These are phyloP conservation scores for Meliscaeva auricollis DNA, from an alignment of 2,888 invertebrate genomes.

Conservation along the genomic window DNA sequence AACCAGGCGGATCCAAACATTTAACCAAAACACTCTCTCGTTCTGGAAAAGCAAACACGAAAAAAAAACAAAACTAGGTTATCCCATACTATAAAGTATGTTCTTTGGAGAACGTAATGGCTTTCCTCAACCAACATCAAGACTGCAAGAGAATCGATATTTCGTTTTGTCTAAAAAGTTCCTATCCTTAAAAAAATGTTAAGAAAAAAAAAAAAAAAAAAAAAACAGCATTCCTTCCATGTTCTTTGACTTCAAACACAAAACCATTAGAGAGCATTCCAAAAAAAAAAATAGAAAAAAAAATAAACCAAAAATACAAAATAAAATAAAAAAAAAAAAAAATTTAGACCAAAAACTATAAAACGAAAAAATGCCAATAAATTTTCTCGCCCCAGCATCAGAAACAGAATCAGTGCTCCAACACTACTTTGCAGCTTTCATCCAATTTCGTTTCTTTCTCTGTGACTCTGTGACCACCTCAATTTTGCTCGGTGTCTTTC, in stretches of 20 bases:
- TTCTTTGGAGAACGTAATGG: constrained; percentile 7
- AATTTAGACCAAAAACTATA: constrained; percentile 14
- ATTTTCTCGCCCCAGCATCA: constrained; percentile 52
- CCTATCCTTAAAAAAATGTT: too few species aligned
- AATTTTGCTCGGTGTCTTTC: constrained; percentile 29
- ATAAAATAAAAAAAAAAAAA: neutral
- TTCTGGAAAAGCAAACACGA: neutral
- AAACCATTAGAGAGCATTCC: constrained; percentile 20
- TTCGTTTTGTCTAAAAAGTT: neutral
- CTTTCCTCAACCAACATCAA: constrained; percentile 6
- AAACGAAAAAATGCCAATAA: constrained; percentile 58
- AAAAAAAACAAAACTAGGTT: neutral
- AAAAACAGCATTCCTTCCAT: constrained; percentile 34
- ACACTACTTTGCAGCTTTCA: constrained; percentile 19
- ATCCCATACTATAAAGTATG: neutral
- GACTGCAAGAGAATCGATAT: constrained; percentile 28
- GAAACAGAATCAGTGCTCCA: constrained; percentile 44
- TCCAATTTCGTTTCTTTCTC: constrained; percentile 47
- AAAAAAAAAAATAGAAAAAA: constrained; percentile 4
- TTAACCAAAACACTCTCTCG: constrained; percentile 23
- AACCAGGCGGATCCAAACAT: constrained; percentile 23
- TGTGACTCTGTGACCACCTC: constrained; percentile 14
- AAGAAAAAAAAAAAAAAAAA: neutral
- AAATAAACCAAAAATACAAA: neutral
- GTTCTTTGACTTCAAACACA: constrained; percentile 47